A percentile compares a stretch with the other conserved stretches of the same genome.
Conservation (phyloP, 2,113 vertebrate genomes). For the Oophaga pumilio region DNA sequence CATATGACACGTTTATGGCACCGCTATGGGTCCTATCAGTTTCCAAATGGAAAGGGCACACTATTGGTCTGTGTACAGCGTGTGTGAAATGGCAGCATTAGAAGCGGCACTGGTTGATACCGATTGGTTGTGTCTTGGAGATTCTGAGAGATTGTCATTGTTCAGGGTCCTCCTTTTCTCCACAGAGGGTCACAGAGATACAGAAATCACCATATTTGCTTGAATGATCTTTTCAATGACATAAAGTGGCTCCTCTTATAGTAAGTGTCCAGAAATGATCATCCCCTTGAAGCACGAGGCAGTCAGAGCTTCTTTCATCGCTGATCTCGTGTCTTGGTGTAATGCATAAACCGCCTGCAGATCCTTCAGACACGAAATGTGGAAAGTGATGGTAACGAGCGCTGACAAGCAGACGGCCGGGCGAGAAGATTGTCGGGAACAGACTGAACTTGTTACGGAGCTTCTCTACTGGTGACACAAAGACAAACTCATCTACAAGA, state of each 20-base stretch:
- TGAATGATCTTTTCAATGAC: too few relatives aligned
- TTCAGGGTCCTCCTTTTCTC: background rate
- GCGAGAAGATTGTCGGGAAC: background rate
- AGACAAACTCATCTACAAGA: background rate
- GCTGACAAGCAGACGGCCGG: background rate
- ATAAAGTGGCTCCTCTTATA: too few relatives aligned
- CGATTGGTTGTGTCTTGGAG: too few relatives aligned
- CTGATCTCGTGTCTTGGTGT: background rate
- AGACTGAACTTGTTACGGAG: slow-evolving; percentile 7
- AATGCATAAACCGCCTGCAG: background rate
- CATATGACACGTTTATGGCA: too few relatives aligned
- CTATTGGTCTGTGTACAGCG: too few relatives aligned
- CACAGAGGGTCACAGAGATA: background rate
- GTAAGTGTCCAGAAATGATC: background rate
- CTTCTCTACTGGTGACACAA: background rate
- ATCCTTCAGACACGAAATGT: background rate
- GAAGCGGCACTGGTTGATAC: too few relatives aligned
- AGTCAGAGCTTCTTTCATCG: background rate
- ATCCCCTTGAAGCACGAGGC: background rate
- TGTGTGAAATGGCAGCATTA: too few relatives aligned
- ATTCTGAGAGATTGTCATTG: background rate
- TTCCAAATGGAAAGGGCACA: too few relatives aligned
- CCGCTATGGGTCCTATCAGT: background rate
- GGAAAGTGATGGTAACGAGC: background rate
- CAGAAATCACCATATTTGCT: background rate